Evolutionary conservation across 53 echinoderm and acorn worm species (phyloP).

Genomic region (Temnopleurus reevesii): DNA sequence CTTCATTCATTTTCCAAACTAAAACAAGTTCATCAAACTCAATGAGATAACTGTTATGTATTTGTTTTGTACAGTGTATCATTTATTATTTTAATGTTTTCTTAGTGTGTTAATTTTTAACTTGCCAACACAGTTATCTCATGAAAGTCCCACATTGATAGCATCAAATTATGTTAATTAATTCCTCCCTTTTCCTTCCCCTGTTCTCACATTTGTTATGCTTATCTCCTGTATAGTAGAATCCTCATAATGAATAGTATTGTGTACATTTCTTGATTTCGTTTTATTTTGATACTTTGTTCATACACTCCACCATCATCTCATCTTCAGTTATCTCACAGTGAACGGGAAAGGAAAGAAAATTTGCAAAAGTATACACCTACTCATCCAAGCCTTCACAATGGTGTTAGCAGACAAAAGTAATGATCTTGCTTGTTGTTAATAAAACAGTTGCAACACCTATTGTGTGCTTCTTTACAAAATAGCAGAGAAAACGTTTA

Average conservation of each 20-base stretch:
- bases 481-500: too few relatives aligned
- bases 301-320: background rate
- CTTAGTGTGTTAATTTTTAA: background rate
- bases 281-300: background rate
- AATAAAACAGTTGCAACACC: too few relatives aligned
- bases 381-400: too few relatives aligned
- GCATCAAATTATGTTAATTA: background rate
- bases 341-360: too few relatives aligned
- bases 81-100: background rate
- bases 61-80: conserved; percentile 22
- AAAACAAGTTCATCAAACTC: background rate
- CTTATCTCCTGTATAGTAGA: too few relatives aligned
- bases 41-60: background rate
- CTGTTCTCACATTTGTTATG: background rate
- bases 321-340: background rate
- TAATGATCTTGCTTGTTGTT: too few relatives aligned
- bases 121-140: conserved; percentile 21
- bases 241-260: background rate
- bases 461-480: too few relatives aligned
- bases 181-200: background rate
- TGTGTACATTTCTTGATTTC: background rate
- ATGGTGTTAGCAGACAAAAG: too few relatives aligned
- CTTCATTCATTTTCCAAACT: background rate
- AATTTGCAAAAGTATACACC: too few relatives aligned
- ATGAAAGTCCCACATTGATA: background rate